phyloP scores from a whole-genome alignment of 2,888 invertebrate genomes.

The Nasonovia ribisnigri region DNA sequence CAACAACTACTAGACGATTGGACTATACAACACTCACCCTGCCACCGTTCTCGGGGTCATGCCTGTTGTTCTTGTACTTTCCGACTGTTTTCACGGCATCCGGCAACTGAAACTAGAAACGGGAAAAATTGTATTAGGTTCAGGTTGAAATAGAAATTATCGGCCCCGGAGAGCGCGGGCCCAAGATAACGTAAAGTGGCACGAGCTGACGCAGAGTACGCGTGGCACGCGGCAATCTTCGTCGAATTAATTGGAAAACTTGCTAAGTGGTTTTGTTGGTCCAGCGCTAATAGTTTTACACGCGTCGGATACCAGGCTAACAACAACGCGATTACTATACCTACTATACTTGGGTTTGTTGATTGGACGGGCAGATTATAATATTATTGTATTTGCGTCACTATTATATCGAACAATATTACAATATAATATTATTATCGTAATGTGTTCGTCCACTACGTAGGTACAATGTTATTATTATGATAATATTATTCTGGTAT shows the following conservation, averaged over 20 bases:
- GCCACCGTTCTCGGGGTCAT: conserved; percentile 61
- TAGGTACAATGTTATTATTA: background rate
- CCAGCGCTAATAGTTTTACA: conserved; percentile 48
- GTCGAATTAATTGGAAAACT: conserved; percentile 59
- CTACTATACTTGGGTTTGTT: background rate
- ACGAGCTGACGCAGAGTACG: too few relatives aligned
- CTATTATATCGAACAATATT: background rate
- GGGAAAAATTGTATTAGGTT: background rate
- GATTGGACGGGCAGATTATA: conserved; percentile 22
- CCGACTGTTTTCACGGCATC: conserved; percentile 62
- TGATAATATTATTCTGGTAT: background rate
- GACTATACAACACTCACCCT: conserved; percentile 36
- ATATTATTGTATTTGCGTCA: background rate
- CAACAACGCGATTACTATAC: conserved; percentile 19
- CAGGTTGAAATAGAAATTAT: background rate
- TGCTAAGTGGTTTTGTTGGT: conserved; percentile 48
- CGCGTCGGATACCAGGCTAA: conserved; percentile 34
- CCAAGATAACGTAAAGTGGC: background rate
- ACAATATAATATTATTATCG: background rate
- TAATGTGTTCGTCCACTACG: background rate
- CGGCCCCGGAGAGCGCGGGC: background rate
- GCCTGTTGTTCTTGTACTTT: conserved; percentile 59
- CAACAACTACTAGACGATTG: background rate
- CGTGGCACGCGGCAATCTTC: background rate
- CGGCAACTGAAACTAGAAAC: conserved; percentile 54